Evolutionary conservation across 2,113 vertebrate genomes (phyloP).

Genomic region (Echinops telfairi): DNA sequence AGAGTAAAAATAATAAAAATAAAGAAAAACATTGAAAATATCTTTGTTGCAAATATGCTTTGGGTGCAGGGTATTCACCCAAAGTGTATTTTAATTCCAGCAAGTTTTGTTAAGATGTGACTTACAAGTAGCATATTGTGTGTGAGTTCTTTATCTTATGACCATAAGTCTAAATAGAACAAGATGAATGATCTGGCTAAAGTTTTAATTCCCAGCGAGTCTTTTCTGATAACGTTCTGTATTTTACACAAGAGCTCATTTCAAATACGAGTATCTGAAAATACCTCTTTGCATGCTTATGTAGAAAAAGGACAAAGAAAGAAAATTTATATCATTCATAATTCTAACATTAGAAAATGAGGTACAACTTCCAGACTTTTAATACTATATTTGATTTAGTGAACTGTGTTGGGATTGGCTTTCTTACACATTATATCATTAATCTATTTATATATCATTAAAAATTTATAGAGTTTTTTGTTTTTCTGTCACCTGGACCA

Average conservation of each 20-base stretch:
- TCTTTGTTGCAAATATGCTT: neutral
- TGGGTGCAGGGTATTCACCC: neutral
- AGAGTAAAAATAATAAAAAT: constrained; percentile 24
- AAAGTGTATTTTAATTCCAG: constrained; percentile 35
- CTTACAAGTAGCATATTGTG: constrained; percentile 42
- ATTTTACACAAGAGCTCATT: constrained; percentile 35
- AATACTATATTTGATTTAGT: neutral
- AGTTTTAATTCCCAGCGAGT: constrained; percentile 7
- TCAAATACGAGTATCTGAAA: constrained; percentile 51
- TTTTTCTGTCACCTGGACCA: too few species aligned
- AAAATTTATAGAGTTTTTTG: neutral
- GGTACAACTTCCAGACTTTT: neutral
- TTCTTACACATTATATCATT: neutral
- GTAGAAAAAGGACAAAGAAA: constrained; percentile 37
- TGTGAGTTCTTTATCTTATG: constrained; percentile 33
- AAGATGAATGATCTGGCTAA: constrained; percentile 18
- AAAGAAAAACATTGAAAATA: constrained; percentile 29
- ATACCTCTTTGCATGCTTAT: constrained; percentile 29
- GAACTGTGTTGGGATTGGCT: neutral
- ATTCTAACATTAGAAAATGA: neutral
- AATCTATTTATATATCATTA: constrained; percentile 7
- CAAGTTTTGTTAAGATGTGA: constrained; percentile 3
- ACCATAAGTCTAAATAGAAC: neutral
- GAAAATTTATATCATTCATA: constrained; percentile 1
- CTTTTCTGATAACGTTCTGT: constrained; percentile 26